Evolutionary conservation across 37 sponge, comb jelly and placozoan species (phyloP).

Genomic region (Cladorhizidae sp.): DNA sequence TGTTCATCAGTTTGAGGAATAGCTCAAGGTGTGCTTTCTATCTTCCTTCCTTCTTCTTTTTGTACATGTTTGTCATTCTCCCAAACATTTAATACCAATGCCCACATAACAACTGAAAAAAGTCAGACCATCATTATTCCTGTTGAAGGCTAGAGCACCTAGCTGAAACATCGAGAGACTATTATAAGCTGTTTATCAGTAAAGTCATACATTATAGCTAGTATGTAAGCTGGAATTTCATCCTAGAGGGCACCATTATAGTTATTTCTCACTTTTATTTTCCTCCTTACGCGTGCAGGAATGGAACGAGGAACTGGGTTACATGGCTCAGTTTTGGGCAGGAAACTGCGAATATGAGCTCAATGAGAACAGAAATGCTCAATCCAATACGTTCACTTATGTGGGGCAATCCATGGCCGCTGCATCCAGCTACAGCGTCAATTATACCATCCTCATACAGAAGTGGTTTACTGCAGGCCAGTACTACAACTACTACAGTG

Average conservation of each 20-base stretch:
- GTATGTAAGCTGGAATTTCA: no score
- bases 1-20: no score
- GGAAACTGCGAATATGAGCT: slow-evolving; percentile 23
- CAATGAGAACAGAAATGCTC: slow-evolving; percentile 36
- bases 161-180: no score
- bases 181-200: no score
- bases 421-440: slow-evolving; percentile 39
- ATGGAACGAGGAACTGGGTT: slow-evolving; percentile 57
- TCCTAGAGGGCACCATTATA: neutral
- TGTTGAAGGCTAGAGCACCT: no score
- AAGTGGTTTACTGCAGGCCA: slow-evolving; percentile 22
- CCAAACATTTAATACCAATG: no score
- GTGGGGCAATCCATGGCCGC: slow-evolving; percentile 23
- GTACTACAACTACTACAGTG: slow-evolving; percentile 27
- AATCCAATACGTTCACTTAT: slow-evolving; percentile 17
- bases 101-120: no score
- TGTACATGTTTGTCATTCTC: no score
- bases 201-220: no score
- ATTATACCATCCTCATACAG: slow-evolving; percentile 30
- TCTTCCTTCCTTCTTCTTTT: no score
- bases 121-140: no score
- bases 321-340: slow-evolving; percentile 57
- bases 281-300: neutral
- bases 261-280: neutral
- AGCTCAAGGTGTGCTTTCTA: no score